Base-by-base conservation (phyloP, 1,140 invertebrate genomes). In the Stegodyphus dumicola region DNA sequence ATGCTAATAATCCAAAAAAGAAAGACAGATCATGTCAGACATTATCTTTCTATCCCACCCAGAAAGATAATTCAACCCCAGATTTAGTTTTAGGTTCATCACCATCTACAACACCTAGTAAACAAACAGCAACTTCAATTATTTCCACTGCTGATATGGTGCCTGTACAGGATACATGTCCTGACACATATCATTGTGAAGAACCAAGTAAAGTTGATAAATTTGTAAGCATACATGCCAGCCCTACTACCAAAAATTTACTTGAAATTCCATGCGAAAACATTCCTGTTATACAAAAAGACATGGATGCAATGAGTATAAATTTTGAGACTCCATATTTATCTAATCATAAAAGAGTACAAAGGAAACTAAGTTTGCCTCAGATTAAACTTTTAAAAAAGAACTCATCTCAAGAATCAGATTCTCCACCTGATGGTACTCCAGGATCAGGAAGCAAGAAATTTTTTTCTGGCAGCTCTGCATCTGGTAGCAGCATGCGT, bases 341-440 rank as follows among this genome's bases (percentile, higher is more conserved):
- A 54, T 64, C 65, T 49, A 66, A 67, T 18, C 69, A 73, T 18
- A 83, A 77, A 69, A 18, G 70, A 65, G 78, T 76, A 9, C 86
- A 77, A 33, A 67, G 79, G 7, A 87, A 87, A 56, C 56, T 81
- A 7, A 87, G 86, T 56, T 33, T 87, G 10, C 78, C 86, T 15
- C 86, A 87, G 51, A 77, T 87, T 48, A 81, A 77, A 73, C 49
- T 87, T 71, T 54, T 87, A 51, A 87, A 83, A 49, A 87, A 87
- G 67, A 79, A 78, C 51, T 81, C 74, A 11, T 81, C 86, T 5
- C 86, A 87, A 52, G 86, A 87, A 56, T 81, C 86, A 6, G 79
- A 87, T 51, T 77, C 78, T 11, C 75, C 79, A 17, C 79, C 86
- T 52, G 73, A 78, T 71, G 18, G n/a, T n/a, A 13, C 70, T 9